Percentiles rank a stretch among this genome's conserved stretches.
Conservation (phyloP, 2,113 vertebrate species). For the Brachypodius melanocephalos region DNA sequence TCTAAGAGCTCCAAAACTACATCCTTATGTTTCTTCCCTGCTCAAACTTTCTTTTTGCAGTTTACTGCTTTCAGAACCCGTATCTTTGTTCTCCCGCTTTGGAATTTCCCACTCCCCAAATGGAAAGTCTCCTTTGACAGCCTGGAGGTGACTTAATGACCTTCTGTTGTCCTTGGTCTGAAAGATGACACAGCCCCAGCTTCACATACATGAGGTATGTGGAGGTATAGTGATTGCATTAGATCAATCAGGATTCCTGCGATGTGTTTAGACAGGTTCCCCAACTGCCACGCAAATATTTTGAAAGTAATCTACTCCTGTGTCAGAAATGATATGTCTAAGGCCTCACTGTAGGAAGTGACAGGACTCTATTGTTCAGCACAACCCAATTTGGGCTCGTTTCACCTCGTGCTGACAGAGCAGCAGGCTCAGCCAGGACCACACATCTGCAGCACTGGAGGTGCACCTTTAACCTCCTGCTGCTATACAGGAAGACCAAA, state of each 20-base stretch:
- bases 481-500: not conserved
- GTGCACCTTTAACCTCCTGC: not conserved
- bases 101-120: not conserved
- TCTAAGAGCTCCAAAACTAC: not conserved
- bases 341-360: constrained; percentile 42
- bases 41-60: not conserved
- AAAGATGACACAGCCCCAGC: not conserved
- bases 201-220: not conserved
- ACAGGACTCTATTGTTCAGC: constrained; percentile 45
- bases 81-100: not conserved
- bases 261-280: constrained; percentile 56
- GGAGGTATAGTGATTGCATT: constrained; percentile 15
- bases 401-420: not conserved
- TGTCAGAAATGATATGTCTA: constrained; percentile 49
- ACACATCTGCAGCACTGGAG: not conserved
- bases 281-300: constrained; percentile 49
- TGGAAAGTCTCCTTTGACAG: not conserved
- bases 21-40: not conserved
- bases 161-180: constrained; percentile 15
- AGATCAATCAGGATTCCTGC: constrained; percentile 40
- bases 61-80: not conserved
- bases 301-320: constrained; percentile 55
- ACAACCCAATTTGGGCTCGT: constrained; percentile 41
- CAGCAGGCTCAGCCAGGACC: not conserved
- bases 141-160: not conserved